These are phyloP conservation scores for Andrena flavipes DNA, from an alignment of 2,888 invertebrate genomes.

Conservation along the genomic window DNA sequence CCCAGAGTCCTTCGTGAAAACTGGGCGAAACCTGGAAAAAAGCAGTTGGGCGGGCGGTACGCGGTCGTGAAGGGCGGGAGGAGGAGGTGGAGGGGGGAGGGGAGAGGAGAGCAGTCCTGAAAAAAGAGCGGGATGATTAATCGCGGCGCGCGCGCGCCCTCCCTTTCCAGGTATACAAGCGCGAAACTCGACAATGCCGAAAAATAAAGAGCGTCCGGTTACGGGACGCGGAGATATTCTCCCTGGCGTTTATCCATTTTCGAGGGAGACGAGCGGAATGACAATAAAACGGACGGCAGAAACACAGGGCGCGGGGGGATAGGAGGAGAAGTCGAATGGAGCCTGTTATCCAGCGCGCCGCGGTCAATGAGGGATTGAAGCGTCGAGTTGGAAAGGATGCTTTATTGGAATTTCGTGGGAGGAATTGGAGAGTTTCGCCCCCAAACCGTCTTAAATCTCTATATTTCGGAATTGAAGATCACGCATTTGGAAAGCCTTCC, in stretches of 20 bases:
- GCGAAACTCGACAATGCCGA: constrained; percentile 71
- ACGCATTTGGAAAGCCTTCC: too few relatives aligned
- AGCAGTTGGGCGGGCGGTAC: constrained; percentile 15
- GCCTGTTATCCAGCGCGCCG: constrained; percentile 4
- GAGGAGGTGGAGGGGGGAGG: neutral
- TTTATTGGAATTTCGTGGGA: constrained; percentile 1
- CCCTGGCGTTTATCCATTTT: constrained; percentile 69
- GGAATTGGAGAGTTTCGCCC: constrained; percentile 1
- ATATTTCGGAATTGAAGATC: too few relatives aligned
- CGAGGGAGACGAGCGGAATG: constrained; percentile 53
- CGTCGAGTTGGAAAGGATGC: neutral
- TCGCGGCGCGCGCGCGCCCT: constrained; percentile 55
- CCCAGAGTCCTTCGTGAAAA: constrained; percentile 69
- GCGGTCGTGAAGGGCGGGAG: neutral
- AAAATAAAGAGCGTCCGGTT: constrained; percentile 72
- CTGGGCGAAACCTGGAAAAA: constrained; percentile 58
- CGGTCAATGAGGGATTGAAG: constrained; percentile 26
- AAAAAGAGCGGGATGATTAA: constrained; percentile 75
- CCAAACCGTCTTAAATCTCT: too few relatives aligned
- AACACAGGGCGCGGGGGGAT: constrained; percentile 14
- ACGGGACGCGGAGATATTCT: constrained; percentile 63
- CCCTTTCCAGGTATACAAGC: constrained; percentile 62
- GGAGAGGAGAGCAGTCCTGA: constrained; percentile 46
- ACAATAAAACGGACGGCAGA: constrained; percentile 57
- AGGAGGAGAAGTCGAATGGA: neutral